phyloP scores from a whole-genome alignment of 2,113 vertebrate species.

The Crocuta crocuta region DNA sequence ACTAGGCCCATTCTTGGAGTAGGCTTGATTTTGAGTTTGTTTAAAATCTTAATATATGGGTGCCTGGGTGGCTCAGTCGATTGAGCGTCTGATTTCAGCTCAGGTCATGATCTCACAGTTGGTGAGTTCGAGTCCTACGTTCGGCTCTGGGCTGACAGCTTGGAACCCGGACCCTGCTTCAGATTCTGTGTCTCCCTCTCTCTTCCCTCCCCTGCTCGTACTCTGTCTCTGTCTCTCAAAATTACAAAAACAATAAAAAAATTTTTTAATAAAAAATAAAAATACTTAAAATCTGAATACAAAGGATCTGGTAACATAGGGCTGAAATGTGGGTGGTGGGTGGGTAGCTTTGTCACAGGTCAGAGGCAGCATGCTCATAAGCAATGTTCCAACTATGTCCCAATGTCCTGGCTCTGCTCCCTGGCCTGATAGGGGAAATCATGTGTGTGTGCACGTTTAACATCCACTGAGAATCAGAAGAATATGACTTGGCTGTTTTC shows the following conservation, averaged over 20 bases:
- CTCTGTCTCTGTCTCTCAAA: too few relatives aligned
- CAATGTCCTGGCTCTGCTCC: background rate
- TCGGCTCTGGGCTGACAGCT: too few relatives aligned
- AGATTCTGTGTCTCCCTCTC: too few relatives aligned
- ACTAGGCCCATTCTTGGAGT: background rate
- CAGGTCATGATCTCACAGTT: too few relatives aligned
- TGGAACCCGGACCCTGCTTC: too few relatives aligned
- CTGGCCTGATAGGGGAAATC: background rate
- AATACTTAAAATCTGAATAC: background rate
- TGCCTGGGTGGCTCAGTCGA: too few relatives aligned
- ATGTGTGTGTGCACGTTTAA: background rate
- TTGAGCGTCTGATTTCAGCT: too few relatives aligned
- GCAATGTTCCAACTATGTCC: background rate
- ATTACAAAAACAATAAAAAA: too few relatives aligned
- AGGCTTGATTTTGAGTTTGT: background rate
- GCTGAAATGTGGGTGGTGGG: background rate
- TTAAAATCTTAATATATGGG: background rate
- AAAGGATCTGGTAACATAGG: background rate
- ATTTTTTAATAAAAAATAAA: too few relatives aligned
- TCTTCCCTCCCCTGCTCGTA: too few relatives aligned
- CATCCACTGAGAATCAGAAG: background rate
- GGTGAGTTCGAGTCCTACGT: too few relatives aligned
- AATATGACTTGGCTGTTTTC: background rate
- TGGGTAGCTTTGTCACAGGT: background rate
- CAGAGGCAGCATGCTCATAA: background rate